A percentile compares a stretch with the other conserved stretches of the same genome.
Conservation (phyloP, 2,113 vertebrate genomes). For the Indicator maculatus region DNA sequence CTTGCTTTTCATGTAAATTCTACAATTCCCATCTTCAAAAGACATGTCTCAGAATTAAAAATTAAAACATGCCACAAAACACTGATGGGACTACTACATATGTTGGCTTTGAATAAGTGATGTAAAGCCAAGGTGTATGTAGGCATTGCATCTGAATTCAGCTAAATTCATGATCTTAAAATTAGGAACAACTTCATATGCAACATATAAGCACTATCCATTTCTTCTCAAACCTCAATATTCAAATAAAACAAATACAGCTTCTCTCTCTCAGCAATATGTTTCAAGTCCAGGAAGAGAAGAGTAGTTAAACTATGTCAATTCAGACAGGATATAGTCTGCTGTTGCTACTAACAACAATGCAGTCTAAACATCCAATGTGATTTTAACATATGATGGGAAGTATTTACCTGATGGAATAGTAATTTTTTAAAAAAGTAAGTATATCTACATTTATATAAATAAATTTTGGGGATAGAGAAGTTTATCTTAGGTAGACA, state of each 20-base stretch:
- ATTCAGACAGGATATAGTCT: neutral
- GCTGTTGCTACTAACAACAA: neutral
- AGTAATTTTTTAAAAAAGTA: neutral
- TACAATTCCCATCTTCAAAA: neutral
- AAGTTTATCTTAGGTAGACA: neutral
- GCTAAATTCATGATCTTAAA: neutral
- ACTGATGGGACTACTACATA: neutral
- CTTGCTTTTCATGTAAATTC: neutral
- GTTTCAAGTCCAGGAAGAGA: neutral
- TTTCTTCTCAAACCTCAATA: neutral
- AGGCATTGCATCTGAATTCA: neutral
- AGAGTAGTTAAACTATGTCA: neutral
- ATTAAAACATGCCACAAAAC: neutral
- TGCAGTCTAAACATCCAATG: neutral
- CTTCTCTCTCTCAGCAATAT: neutral
- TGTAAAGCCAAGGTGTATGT: neutral
- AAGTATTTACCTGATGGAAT: neutral
- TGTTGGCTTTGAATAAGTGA: neutral
- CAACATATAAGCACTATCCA: fast-evolving
- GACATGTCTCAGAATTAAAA: neutral
- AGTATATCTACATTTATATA: fast-evolving
- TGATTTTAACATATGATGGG: neutral
- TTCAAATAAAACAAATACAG: neutral
- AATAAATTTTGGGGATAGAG: neutral
- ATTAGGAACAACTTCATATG: neutral